Evolutionary conservation across 2,888 invertebrate species (phyloP).

Genomic region (Diplazon laetatorius): DNA sequence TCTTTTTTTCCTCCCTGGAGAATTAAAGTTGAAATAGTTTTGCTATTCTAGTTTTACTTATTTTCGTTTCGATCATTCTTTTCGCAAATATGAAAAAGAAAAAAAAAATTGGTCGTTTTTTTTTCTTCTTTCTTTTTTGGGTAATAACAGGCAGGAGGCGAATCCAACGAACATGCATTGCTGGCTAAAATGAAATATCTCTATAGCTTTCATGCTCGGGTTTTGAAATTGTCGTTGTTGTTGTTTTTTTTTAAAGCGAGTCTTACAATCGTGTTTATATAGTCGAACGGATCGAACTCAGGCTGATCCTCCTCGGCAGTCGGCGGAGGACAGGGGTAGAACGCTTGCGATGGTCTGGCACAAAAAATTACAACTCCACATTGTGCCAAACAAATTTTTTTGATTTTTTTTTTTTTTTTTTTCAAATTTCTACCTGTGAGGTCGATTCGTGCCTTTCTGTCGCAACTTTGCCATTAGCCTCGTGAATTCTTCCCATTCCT

Average conservation of each 20-base stretch:
- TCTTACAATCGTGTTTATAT: constrained; percentile 82
- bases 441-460: constrained; percentile 77
- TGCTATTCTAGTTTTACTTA: no score
- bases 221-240: no score
- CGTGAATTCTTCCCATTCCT: constrained; percentile 86
- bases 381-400: constrained; percentile 11
- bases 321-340: constrained; percentile 85
- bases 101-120: no score
- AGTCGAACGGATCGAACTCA: constrained; percentile 82
- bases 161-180: no score
- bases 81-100: not conserved
- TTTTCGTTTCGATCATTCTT: not conserved
- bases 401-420: constrained; percentile 18
- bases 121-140: no score
- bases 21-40: no score
- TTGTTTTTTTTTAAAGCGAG: not conserved
- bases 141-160: no score
- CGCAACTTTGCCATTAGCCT: constrained; percentile 83
- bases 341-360: constrained; percentile 82
- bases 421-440: constrained; percentile 75
- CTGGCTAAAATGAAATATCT: not conserved
- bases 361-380: constrained; percentile 47
- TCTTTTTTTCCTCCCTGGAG: no score
- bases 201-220: constrained; percentile 8
- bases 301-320: constrained; percentile 83